A percentile compares a stretch with the other conserved stretches of the same genome.
Evolutionary conservation across 2,797 vertebrate genomes (phyloP).

Genomic region (Myotis findleyi): DNA sequence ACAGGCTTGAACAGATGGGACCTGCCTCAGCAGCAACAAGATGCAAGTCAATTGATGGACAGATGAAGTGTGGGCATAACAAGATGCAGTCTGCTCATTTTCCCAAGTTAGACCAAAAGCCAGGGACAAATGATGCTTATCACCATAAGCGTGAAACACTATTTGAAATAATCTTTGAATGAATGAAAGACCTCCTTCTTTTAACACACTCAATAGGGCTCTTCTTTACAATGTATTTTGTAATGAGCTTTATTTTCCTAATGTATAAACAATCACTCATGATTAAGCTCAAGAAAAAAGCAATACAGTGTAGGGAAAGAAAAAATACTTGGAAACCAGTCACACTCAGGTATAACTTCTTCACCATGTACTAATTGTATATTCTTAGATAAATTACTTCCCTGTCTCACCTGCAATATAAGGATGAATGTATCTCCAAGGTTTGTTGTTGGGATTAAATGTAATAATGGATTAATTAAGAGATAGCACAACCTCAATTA

Average conservation of each 20-base stretch:
- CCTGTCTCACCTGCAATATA: background rate
- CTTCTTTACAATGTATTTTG: background rate
- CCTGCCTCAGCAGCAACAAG: background rate
- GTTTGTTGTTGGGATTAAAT: conserved; percentile 21
- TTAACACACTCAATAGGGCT: background rate
- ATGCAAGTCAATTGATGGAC: background rate
- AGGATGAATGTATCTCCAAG: background rate
- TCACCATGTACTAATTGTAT: background rate
- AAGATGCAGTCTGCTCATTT: background rate
- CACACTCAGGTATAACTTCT: background rate
- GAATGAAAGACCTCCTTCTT: background rate
- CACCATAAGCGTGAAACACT: background rate
- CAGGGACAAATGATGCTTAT: background rate
- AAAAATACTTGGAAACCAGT: background rate
- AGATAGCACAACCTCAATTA: background rate
- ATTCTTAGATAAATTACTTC: background rate
- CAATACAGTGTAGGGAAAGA: background rate
- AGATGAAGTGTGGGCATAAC: background rate
- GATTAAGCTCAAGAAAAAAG: conserved; percentile 36
- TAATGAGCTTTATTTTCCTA: conserved; percentile 13
- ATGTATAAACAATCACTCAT: background rate
- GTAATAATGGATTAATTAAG: conserved; percentile 3
- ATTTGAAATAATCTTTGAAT: background rate
- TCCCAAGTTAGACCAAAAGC: background rate
- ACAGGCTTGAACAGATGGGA: conserved; percentile 13